Evolutionary conservation across 2,797 vertebrate species (phyloP).

Genomic region (Eulemur mongoz): DNA sequence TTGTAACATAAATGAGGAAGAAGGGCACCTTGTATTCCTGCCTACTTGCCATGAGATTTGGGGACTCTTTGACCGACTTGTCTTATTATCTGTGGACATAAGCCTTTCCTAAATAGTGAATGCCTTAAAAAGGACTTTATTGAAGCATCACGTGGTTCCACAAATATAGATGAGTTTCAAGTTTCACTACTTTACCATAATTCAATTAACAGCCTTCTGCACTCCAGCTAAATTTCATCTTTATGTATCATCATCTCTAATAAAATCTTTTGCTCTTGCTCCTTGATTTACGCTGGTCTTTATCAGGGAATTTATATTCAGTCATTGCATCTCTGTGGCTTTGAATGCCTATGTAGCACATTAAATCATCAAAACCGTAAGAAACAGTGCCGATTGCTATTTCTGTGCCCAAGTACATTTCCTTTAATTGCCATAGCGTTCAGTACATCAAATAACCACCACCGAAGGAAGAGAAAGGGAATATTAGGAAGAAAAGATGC

Average conservation of each 20-base stretch:
- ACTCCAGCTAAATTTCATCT: neutral
- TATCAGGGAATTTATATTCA: rapidly evolving
- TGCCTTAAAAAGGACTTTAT: too few species aligned
- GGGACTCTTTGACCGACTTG: too few species aligned
- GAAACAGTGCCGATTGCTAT: neutral
- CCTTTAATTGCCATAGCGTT: neutral
- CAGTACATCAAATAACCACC: neutral
- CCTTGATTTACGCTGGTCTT: neutral
- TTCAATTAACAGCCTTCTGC: neutral
- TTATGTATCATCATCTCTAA: neutral
- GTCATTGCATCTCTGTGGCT: neutral
- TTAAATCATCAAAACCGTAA: neutral
- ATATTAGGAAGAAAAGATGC: neutral
- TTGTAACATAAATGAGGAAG: neutral
- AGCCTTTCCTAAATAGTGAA: neutral
- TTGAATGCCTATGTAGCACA: neutral
- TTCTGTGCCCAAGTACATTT: neutral
- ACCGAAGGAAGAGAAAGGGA: neutral
- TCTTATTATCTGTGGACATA: neutral
- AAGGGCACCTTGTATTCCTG: too few species aligned
- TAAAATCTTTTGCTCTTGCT: neutral
- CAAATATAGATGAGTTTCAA: rapidly evolving
- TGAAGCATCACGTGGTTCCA: rapidly evolving
- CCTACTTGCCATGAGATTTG: neutral
- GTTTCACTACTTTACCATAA: neutral